Conservation (phyloP, 2,888 invertebrate species). For the Eremobia ochroleuca region DNA sequence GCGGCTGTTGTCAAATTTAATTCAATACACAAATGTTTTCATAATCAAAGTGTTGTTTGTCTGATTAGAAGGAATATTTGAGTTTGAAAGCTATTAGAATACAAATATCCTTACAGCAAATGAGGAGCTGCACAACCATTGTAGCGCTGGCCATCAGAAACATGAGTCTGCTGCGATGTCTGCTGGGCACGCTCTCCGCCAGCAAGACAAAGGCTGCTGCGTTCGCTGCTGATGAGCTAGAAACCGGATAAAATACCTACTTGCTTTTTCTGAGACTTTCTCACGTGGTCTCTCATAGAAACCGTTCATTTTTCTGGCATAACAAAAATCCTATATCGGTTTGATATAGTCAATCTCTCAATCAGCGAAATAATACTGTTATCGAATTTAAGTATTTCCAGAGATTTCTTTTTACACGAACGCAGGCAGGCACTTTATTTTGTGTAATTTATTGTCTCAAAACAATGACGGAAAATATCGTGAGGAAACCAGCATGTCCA, state of each 20-base stretch:
- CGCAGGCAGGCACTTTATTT: too few relatives aligned
- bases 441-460: too few relatives aligned
- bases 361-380: background rate
- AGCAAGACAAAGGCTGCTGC: constrained; percentile 84
- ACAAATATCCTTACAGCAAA: constrained; percentile 74
- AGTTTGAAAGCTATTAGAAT: background rate
- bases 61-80: background rate
- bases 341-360: background rate
- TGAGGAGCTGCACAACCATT: constrained; percentile 80
- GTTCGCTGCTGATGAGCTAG: constrained; percentile 84
- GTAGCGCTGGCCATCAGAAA: constrained; percentile 84
- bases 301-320: background rate
- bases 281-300: too few relatives aligned
- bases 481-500: background rate
- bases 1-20: too few relatives aligned
- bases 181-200: constrained; percentile 80
- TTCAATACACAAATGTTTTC: background rate
- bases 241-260: constrained; percentile 33
- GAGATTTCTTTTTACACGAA: background rate
- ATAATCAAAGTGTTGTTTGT: background rate
- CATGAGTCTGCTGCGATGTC: constrained; percentile 80
- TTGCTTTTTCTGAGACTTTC: too few relatives aligned
- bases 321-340: too few relatives aligned
- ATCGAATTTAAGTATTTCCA: background rate
- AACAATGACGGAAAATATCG: too few relatives aligned